Base-by-base conservation (phyloP, 2,113 vertebrate species). In the Stomatorhinus ivindoensis region DNA sequence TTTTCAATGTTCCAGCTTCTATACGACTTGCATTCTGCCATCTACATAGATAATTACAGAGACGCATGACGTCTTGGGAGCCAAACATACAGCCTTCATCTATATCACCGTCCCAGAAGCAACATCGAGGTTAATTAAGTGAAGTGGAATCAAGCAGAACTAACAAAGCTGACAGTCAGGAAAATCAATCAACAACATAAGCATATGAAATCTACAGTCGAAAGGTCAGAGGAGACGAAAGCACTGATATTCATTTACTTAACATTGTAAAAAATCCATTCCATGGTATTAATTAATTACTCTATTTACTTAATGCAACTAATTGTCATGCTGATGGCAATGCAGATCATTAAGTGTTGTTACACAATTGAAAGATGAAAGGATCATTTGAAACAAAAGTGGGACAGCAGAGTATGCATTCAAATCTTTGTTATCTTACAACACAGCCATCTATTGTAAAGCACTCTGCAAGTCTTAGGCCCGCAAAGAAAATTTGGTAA, bases 101-200 rank as follows among this genome's bases (percentile, higher is more conserved):
- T 58, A 44, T 87, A 61, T 65, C 53, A 58, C 24, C 85, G 88
- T 89, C 88, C 88, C 53, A 89, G 51, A 84, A 89, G 88, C 51
- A 89, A 42, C 39, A 84, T 58, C 19, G 51, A 89, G 76, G 42
- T 89, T 84, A 84, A 89, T 89, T 84, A 89, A 85, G 80, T 61
- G 88, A 89, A 85, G 88, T 89, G 88, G 80, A 89, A 47, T 89
- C 51, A 58, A 44, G 76, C 88, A n/a, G 35, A 89, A 89, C 88
- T 5, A 85, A 55, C 58, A 89, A 89, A 89, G 85, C 21, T 84
- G 88, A 84, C 76, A 61, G 80, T 89, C 51, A 61, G 61, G 88
- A 47, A 85, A 89, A 89, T 84, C 88, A 89, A 84, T 89, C 76
- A 84, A 84, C 39, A 31, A 31, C 88, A 89, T 89, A 83, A 69